Conservation (phyloP, 2,888 invertebrate species). For the Lycaena phlaeas region DNA sequence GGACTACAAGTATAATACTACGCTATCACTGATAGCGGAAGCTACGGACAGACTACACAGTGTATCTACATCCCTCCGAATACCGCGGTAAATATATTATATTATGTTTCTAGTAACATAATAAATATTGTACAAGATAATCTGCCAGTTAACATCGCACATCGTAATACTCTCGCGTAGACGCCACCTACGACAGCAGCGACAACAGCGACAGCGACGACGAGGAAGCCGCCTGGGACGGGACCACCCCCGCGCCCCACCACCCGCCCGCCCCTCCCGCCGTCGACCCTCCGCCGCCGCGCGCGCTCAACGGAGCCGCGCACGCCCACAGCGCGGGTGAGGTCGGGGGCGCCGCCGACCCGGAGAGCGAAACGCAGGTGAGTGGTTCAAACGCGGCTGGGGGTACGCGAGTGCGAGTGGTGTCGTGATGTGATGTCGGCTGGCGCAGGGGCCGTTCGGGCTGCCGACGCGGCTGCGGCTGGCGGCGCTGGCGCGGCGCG, state of each 20-base stretch:
- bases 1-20: too few relatives aligned
- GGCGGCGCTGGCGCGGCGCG: constrained; percentile 51
- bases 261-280: not conserved
- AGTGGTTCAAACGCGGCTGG: too few relatives aligned
- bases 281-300: not conserved
- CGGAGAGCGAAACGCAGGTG: constrained; percentile 3
- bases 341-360: too few relatives aligned
- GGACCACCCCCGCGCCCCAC: constrained; percentile 10
- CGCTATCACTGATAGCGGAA: too few relatives aligned
- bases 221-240: constrained; percentile 15
- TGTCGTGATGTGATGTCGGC: not conserved
- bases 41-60: too few relatives aligned
- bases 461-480: constrained; percentile 55
- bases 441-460: constrained; percentile 37
- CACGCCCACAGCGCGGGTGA: not conserved
- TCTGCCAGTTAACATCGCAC: too few relatives aligned
- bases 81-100: too few relatives aligned
- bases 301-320: not conserved
- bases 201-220: constrained; percentile 51
- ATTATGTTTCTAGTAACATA: too few relatives aligned
- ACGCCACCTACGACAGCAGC: constrained; percentile 55
- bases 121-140: too few relatives aligned
- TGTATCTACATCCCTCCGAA: too few relatives aligned
- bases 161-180: constrained; percentile 23
- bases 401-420: not conserved